Conservation (phyloP, 1,140 invertebrate species). For the Argopecten irradians region DNA sequence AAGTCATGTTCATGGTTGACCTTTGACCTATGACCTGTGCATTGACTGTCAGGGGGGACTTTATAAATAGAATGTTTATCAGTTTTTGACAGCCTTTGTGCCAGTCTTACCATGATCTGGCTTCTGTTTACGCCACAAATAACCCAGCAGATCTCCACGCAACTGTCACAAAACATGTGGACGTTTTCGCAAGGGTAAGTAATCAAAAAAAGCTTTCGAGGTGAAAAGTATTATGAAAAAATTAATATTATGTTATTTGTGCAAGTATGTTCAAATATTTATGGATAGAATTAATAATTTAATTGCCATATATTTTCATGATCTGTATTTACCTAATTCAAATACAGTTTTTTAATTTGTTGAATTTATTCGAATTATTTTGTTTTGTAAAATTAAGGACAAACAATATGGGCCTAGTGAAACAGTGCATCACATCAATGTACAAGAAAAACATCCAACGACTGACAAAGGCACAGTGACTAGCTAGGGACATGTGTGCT, state of each 20-base stretch:
- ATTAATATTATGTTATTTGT: no score
- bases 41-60: not conserved
- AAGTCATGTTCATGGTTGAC: no score
- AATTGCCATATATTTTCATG: no score
- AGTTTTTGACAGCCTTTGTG: slow-evolving; percentile 85
- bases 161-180: slow-evolving; percentile 86
- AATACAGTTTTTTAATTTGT: not conserved
- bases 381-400: slow-evolving; percentile 81
- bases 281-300: not conserved
- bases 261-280: not conserved
- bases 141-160: slow-evolving; percentile 83
- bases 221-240: no score
- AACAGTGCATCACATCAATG: slow-evolving; percentile 89
- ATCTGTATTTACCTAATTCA: not conserved
- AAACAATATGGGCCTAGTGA: slow-evolving; percentile 81
- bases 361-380: slow-evolving; percentile 29
- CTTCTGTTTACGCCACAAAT: slow-evolving; percentile 87
- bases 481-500: not conserved
- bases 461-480: slow-evolving; percentile 87
- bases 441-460: slow-evolving; percentile 98
- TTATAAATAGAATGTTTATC: slow-evolving; percentile 19
- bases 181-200: slow-evolving; percentile 83
- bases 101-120: slow-evolving; percentile 92
- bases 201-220: no score
- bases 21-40: not conserved